Conservation (phyloP, 2,888 invertebrate genomes). For the Drosophila trichaetosa region DNA sequence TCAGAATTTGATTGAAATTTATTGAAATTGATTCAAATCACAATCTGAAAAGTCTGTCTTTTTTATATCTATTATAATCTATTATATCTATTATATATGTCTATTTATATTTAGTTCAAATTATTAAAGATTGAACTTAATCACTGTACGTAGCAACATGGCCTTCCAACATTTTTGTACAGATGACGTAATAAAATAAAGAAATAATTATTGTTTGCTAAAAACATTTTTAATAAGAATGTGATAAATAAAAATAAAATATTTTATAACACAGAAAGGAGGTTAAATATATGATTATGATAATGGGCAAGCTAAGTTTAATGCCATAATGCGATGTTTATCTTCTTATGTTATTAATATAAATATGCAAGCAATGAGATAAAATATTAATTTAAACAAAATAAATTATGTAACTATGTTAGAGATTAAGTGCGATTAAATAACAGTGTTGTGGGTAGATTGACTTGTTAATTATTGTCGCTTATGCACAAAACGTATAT, state of each 20-base stretch:
- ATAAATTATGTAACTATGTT: not conserved
- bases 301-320: not conserved
- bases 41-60: no score
- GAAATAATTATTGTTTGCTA: not conserved
- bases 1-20: no score
- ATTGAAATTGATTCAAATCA: not conserved
- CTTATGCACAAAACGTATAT: no score
- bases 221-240: not conserved
- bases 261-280: not conserved
- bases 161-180: not conserved
- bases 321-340: not conserved
- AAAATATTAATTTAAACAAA: not conserved
- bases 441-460: not conserved
- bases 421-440: not conserved
- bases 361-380: not conserved
- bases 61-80: no score
- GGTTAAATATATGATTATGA: not conserved
- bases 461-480: not conserved
- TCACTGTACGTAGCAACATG: not conserved
- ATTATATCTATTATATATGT: no score
- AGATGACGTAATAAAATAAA: not conserved
- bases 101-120: not conserved
- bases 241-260: not conserved
- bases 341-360: not conserved
- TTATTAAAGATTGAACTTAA: not conserved